A percentile compares a stretch with the other conserved stretches of the same genome.
Evolutionary conservation across 2,113 vertebrate genomes (phyloP).

Genomic region (Nesoenas mayeri): DNA sequence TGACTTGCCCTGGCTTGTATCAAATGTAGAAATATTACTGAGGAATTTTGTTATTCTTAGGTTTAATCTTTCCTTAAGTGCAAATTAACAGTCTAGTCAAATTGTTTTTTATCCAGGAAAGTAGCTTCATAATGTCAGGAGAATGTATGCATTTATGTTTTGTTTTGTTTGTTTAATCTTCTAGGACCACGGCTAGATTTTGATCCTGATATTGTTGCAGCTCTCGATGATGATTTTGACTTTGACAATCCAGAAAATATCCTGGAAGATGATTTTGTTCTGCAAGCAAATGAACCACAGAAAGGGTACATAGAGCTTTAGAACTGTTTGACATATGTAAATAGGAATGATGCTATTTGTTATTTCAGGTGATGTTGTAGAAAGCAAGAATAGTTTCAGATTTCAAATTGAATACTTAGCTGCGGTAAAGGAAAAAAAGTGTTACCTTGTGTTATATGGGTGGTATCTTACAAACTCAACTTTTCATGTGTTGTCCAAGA

Average conservation of each 20-base stretch:
- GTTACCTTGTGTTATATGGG: neutral
- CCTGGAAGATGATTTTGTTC: constrained; percentile 94
- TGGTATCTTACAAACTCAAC: neutral
- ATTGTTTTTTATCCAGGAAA: neutral
- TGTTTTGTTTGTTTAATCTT: neutral
- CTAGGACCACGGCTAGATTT: constrained; percentile 92
- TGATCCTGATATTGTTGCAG: constrained; percentile 96
- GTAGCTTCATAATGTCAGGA: neutral
- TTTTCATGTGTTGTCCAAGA: neutral
- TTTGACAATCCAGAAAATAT: constrained; percentile 92
- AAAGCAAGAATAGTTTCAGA: neutral
- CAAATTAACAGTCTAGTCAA: neutral
- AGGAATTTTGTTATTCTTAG: neutral
- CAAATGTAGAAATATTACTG: neutral
- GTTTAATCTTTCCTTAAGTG: neutral
- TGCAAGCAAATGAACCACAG: constrained; percentile 80
- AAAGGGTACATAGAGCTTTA: constrained; percentile 58
- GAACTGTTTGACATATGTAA: neutral
- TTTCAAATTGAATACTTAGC: neutral
- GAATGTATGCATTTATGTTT: neutral
- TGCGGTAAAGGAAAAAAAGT: neutral
- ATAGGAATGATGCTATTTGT: neutral
- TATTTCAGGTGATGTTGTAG: neutral
- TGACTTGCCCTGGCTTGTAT: neutral
- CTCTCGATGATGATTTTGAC: constrained; percentile 96